A percentile compares a stretch with the other conserved stretches of the same genome.
Evolutionary conservation across 2,797 vertebrate genomes (phyloP).

Genomic region (Decapterus maruadsi): DNA sequence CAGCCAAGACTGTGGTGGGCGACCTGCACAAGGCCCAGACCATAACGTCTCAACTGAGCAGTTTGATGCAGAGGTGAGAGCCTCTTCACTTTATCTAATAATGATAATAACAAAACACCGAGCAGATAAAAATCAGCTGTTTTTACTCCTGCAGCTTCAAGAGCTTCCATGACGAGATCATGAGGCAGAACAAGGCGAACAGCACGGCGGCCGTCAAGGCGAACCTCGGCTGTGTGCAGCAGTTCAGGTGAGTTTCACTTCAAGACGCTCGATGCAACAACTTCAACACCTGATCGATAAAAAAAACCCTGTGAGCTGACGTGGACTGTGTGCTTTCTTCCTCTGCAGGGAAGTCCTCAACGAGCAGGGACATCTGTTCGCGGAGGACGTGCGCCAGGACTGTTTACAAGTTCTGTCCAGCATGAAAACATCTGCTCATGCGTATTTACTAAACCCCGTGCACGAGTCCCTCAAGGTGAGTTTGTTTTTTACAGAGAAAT

Average conservation of each 20-base stretch:
- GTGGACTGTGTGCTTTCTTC: not conserved
- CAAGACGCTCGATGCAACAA: too few species aligned
- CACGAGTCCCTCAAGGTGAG: conserved; percentile 76
- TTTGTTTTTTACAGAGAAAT: not conserved
- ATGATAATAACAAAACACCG: too few species aligned
- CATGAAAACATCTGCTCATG: conserved; percentile 67
- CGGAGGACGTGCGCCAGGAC: conserved; percentile 27
- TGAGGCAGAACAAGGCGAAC: conserved; percentile 77
- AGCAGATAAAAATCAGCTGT: not conserved
- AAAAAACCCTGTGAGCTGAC: conserved; percentile 1
- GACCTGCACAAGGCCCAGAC: conserved; percentile 58
- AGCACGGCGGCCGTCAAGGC: conserved; percentile 87
- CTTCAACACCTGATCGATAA: too few species aligned
- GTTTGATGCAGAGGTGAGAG: conserved; percentile 73
- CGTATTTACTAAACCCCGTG: conserved; percentile 62
- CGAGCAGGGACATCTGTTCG: conserved; percentile 51
- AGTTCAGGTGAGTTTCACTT: conserved; percentile 85
- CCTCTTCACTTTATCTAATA: not conserved
- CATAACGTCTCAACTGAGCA: conserved; percentile 51
- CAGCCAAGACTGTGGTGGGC: conserved; percentile 37
- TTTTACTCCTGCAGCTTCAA: conserved; percentile 83
- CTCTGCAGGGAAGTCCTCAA: conserved; percentile 73
- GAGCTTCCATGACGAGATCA: conserved; percentile 84
- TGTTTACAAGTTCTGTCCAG: conserved; percentile 61
- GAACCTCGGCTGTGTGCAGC: conserved; percentile 85